These are phyloP conservation scores for Cantharis nigra DNA, from an alignment of 2,888 invertebrate genomes.

Conservation along the genomic window DNA sequence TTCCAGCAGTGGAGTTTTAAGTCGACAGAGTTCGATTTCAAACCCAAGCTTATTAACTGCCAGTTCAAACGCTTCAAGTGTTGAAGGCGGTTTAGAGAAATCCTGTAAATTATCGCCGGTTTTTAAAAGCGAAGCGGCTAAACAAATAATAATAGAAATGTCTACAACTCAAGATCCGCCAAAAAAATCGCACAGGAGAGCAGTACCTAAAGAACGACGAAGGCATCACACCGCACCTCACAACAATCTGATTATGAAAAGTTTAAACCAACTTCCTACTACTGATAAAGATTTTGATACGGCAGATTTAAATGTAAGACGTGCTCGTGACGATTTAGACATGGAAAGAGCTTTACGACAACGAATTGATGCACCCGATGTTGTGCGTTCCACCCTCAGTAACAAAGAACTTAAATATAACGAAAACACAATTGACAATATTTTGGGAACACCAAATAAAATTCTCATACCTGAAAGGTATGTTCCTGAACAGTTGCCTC, in stretches of 20 bases:
- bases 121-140: slow-evolving; percentile 85
- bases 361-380: slow-evolving; percentile 80
- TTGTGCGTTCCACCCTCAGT: slow-evolving; percentile 80
- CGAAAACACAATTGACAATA: slow-evolving; percentile 82
- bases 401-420: slow-evolving; percentile 70
- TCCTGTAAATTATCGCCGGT: slow-evolving; percentile 74
- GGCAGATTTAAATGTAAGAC: slow-evolving; percentile 50
- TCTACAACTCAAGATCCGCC: slow-evolving; percentile 51
- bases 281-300: slow-evolving; percentile 47
- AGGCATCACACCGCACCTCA: slow-evolving; percentile 87
- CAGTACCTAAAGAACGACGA: slow-evolving; percentile 80
- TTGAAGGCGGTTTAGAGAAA: slow-evolving; percentile 44
- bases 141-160: slow-evolving; percentile 85
- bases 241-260: slow-evolving; percentile 52
- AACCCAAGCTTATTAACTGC: slow-evolving; percentile 44
- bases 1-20: slow-evolving; percentile 37
- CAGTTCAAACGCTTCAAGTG: slow-evolving; percentile 28
- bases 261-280: slow-evolving; percentile 48
- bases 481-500: slow-evolving; percentile 88
- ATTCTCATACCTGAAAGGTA: slow-evolving; percentile 91
- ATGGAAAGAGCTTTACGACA: slow-evolving; percentile 83
- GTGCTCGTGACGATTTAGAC: slow-evolving; percentile 83
- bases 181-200: slow-evolving; percentile 59
- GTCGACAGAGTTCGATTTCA: slow-evolving; percentile 42
- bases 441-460: slow-evolving; percentile 86